Percentiles rank a stretch among this genome's conserved stretches.
These are phyloP conservation scores for Eupeodes corollae DNA, from an alignment of 1,140 invertebrate genomes.

Conservation along the genomic window DNA sequence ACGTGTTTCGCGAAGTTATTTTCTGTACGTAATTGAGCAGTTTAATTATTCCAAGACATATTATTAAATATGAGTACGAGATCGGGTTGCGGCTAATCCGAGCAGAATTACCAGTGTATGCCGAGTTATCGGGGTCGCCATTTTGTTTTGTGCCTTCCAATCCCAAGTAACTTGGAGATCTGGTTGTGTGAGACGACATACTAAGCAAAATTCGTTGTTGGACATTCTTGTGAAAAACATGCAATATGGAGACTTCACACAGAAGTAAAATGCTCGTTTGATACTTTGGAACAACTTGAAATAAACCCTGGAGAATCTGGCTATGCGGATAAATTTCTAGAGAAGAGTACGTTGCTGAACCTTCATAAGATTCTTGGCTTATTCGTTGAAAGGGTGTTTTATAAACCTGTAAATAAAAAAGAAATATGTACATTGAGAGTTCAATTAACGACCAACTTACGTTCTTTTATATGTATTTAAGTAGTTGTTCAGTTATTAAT, in stretches of 20 bases:
- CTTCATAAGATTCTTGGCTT: constrained; percentile 28
- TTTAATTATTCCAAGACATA: too few species aligned
- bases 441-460: not conserved
- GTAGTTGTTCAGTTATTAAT: too few species aligned
- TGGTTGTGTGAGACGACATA: constrained; percentile 27
- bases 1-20: too few species aligned
- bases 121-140: constrained; percentile 36
- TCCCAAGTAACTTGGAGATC: constrained; percentile 33
- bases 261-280: constrained; percentile 26
- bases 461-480: too few species aligned
- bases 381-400: constrained; percentile 33
- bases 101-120: constrained; percentile 19
- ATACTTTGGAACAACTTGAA: constrained; percentile 31
- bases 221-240: constrained; percentile 34
- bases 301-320: constrained; percentile 32
- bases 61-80: too few species aligned
- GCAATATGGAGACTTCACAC: constrained; percentile 33
- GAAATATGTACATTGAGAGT: not conserved
- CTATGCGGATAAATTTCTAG: constrained; percentile 32
- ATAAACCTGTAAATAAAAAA: constrained; percentile 16
- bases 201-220: constrained; percentile 25
- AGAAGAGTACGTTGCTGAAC: constrained; percentile 27
- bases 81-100: too few species aligned
- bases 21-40: too few species aligned
- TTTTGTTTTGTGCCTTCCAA: constrained; percentile 34